Conservation (phyloP, 2,797 vertebrate genomes). For the Percopsis omiscomaycus region DNA sequence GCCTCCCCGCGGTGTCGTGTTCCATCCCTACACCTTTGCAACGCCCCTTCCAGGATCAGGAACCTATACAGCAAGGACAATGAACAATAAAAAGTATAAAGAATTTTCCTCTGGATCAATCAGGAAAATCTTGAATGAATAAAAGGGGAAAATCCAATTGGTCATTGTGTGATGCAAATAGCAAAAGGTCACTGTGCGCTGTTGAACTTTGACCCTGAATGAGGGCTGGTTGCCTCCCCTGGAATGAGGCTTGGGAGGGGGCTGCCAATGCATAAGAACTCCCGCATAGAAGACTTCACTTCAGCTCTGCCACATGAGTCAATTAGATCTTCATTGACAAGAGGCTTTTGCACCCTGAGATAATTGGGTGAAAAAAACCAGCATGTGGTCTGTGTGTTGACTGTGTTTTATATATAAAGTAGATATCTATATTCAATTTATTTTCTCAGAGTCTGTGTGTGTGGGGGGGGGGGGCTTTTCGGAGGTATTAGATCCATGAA, state of each 20-base stretch:
- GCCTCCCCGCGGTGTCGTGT: slow-evolving; percentile 46
- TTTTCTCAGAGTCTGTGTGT: not conserved
- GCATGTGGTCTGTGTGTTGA: slow-evolving; percentile 19
- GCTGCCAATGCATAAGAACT: slow-evolving; percentile 52
- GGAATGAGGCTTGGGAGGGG: slow-evolving; percentile 5
- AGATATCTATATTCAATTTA: no score
- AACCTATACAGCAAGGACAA: slow-evolving; percentile 7
- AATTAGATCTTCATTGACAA: slow-evolving; percentile 51
- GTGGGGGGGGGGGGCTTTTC: slow-evolving; percentile 43
- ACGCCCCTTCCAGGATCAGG: slow-evolving; percentile 22
- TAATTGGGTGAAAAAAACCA: slow-evolving; percentile 46
- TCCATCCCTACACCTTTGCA: slow-evolving; percentile 60
- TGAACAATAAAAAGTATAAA: slow-evolving; percentile 1
- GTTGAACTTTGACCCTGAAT: slow-evolving; percentile 67
- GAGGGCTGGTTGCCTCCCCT: not conserved
- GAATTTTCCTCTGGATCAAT: no score
- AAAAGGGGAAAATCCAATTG: not conserved
- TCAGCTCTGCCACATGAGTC: slow-evolving; percentile 32
- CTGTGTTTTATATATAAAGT: slow-evolving; percentile 30
- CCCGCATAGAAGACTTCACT: slow-evolving; percentile 49
- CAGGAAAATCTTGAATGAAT: not conserved
- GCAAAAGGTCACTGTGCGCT: slow-evolving; percentile 66
- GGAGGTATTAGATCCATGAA: slow-evolving; percentile 85
- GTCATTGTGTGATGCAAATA: slow-evolving; percentile 29
- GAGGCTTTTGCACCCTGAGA: slow-evolving; percentile 39